Percentiles rank a stretch among this genome's conserved stretches.
Conservation (phyloP, 2,888 invertebrate genomes). For the Syritta pipiens region DNA sequence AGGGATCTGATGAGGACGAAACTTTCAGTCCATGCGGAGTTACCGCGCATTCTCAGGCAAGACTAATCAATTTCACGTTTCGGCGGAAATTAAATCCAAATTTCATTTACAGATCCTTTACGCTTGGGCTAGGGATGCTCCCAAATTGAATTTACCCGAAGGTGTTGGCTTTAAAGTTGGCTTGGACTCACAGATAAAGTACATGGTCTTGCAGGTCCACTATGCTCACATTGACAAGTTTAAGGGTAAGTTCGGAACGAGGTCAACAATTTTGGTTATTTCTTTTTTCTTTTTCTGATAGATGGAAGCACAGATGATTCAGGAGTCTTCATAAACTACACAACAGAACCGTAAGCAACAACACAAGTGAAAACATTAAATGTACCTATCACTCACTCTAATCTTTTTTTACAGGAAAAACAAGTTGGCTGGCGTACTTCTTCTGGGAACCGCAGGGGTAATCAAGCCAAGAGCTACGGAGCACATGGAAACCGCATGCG, state of each 20-base stretch:
- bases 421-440: conserved; percentile 93
- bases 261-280: not conserved
- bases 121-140: conserved; percentile 97
- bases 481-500: conserved; percentile 95
- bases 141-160: conserved; percentile 87
- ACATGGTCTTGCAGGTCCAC: conserved; percentile 96
- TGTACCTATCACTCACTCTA: too few species aligned
- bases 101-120: conserved; percentile 87
- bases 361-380: too few species aligned
- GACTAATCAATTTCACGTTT: too few species aligned
- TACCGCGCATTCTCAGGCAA: conserved; percentile 83
- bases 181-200: conserved; percentile 88
- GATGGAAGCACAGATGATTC: conserved; percentile 91
- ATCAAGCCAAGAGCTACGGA: conserved; percentile 86
- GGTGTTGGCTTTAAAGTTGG: conserved; percentile 97
- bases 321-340: conserved; percentile 90
- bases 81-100: too few species aligned
- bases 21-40: conserved; percentile 87
- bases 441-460: conserved; percentile 92
- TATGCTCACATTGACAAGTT: conserved; percentile 86
- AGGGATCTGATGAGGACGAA: conserved; percentile 80
- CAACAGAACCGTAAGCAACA: conserved; percentile 86
- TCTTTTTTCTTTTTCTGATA: conserved; percentile 74
- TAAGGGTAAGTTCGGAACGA: conserved; percentile 79
- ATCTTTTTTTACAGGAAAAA: conserved; percentile 83